These are phyloP conservation scores for Solea solea DNA, from an alignment of 2,113 vertebrate genomes.

Conservation along the genomic window DNA sequence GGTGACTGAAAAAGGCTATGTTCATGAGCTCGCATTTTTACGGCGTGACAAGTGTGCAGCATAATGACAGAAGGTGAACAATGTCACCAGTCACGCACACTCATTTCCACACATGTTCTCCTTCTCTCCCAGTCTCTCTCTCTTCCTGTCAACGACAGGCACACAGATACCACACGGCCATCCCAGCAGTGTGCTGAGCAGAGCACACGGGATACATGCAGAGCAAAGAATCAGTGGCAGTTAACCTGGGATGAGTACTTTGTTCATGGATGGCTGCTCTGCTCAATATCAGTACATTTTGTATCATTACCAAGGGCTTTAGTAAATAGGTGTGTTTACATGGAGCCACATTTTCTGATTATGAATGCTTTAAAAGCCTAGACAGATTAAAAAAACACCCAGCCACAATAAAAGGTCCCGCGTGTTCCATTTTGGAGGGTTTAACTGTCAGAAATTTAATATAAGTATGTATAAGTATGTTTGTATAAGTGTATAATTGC, in stretches of 20 bases:
- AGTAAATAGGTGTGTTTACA: conserved; percentile 43
- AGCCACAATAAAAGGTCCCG: not conserved
- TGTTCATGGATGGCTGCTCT: conserved; percentile 54
- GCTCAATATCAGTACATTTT: conserved; percentile 41
- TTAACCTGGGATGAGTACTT: conserved; percentile 74
- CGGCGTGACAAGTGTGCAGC: conserved; percentile 36
- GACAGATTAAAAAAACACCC: not conserved
- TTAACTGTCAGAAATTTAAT: too few species aligned
- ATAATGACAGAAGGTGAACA: conserved; percentile 44
- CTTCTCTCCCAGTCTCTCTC: not conserved
- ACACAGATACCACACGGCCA: conserved; percentile 13
- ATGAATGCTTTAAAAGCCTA: not conserved
- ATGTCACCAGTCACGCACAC: conserved; percentile 7
- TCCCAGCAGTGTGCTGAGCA: conserved; percentile 25
- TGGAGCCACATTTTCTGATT: not conserved
- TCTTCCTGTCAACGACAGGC: not conserved
- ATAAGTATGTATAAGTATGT: too few species aligned
- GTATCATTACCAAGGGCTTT: conserved; percentile 41
- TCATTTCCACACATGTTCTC: not conserved
- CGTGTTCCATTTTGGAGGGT: too few species aligned
- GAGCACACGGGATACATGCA: conserved; percentile 50
- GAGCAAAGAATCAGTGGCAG: conserved; percentile 71
- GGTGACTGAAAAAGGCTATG: conserved; percentile 43
- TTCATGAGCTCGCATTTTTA: conserved; percentile 26
- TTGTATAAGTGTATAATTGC: too few species aligned